Evolutionary conservation across 2,888 invertebrate genomes (phyloP), one percentile per base, ranked within the genome.

Genomic region (Scotopteryx bipunctaria): DNA sequence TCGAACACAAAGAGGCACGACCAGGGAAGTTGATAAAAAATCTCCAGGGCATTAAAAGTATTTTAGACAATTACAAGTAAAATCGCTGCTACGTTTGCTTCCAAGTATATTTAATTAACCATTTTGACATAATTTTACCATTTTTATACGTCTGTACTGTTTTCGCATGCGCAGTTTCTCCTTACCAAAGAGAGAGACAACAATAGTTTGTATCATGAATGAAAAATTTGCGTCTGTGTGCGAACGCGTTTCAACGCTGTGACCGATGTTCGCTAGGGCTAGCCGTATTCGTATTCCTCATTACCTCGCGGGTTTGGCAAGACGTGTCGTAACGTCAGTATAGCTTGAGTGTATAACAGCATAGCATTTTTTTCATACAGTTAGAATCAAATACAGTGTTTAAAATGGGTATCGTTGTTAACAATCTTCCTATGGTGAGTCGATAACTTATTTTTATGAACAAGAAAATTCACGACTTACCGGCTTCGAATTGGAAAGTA

Each of bases 1-100:
- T 91, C 67, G 76, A 91, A 61, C 82, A 92, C 66, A 86, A 84
- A 81, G 91, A 92, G 83, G 94, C 93, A 66, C 87, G 94, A 66
- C 85, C 91, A 67, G 90, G 91, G 86, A 91, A 92, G 64, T 73
- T 58, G 59, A 63, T 64, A 62, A 55, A 55, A 40, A 38, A 35
- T 59, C 45, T 56, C 15, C 27, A 31, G 35, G 19, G 6, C 13
- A 13, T 21, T 8, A 21, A 11, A 35, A 35, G 19, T 37, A 13
- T 13, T n/a, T n/a, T n/a, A n/a, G n/a, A n/a, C n/a, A n/a, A n/a
- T n/a, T n/a, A n/a, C n/a, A n/a, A n/a, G n/a, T n/a, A n/a, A n/a
- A n/a, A n/a, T n/a, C n/a, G n/a, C n/a, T n/a, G n/a, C n/a, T n/a
- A n/a, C n/a, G n/a, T n/a, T n/a, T n/a, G n/a, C n/a, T n/a, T n/a